A percentile compares a stretch with the other conserved stretches of the same genome.
Evolutionary conservation across 2,797 vertebrate species (phyloP).

Genomic region (Pempheris klunzingeri): DNA sequence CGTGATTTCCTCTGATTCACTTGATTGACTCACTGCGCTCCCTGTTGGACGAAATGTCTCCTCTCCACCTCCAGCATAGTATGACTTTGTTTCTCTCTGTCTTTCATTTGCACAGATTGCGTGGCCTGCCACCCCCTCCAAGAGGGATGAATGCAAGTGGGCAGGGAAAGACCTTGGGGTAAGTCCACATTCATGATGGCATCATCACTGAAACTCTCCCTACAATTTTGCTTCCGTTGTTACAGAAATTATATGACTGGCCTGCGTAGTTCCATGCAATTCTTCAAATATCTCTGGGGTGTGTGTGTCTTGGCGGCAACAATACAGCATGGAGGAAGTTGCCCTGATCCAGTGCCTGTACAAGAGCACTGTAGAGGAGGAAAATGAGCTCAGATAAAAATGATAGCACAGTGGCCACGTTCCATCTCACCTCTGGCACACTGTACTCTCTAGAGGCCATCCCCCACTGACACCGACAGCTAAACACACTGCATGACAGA

Average conservation of each 20-base stretch:
- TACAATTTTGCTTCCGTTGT: slow-evolving; percentile 30
- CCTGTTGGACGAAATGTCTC: slow-evolving; percentile 26
- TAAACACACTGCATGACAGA: slow-evolving; percentile 36
- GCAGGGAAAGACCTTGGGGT: slow-evolving; percentile 97
- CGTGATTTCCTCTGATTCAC: slow-evolving; percentile 41
- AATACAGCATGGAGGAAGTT: background rate
- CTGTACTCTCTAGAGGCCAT: slow-evolving; percentile 26
- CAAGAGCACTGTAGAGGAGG: slow-evolving; percentile 1
- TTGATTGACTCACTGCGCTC: slow-evolving; percentile 44
- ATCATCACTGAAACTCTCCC: slow-evolving; percentile 23
- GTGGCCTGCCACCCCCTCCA: slow-evolving; percentile 95
- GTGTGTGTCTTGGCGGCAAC: background rate
- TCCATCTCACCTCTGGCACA: slow-evolving; percentile 38
- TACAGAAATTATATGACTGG: slow-evolving; percentile 14
- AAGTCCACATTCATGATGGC: slow-evolving; percentile 76
- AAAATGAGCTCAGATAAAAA: slow-evolving; percentile 37
- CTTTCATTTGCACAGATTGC: slow-evolving; percentile 88
- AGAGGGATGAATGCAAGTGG: slow-evolving; percentile 98
- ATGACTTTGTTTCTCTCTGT: slow-evolving; percentile 53
- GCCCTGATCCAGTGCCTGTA: background rate
- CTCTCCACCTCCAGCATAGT: slow-evolving; percentile 27
- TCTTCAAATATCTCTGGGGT: slow-evolving; percentile 17
- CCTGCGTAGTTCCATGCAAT: background rate
- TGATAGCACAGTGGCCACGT: background rate
- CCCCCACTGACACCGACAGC: slow-evolving; percentile 22